A percentile compares a stretch with the other conserved stretches of the same genome.
phyloP scores from a whole-genome alignment of 2,888 invertebrate genomes.

The Piscicola geometra region DNA sequence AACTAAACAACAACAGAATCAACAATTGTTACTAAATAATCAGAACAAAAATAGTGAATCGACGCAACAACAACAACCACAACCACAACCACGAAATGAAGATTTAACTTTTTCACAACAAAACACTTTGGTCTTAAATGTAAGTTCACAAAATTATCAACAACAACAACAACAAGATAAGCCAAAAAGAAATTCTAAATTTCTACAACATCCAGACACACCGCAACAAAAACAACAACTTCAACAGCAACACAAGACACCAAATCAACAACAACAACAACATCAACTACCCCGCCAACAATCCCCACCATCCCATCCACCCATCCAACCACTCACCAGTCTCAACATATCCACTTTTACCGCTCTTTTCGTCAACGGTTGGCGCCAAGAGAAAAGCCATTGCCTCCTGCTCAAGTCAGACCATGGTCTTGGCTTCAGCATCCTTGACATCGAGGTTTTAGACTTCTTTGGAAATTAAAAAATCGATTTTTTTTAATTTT shows the following conservation, averaged over 20 bases:
- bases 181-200: background rate
- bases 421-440: conserved; percentile 94
- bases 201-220: background rate
- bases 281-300: background rate
- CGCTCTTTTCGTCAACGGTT: conserved; percentile 53
- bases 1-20: conserved; percentile 7
- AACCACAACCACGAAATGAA: background rate
- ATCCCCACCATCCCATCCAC: background rate
- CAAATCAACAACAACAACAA: background rate
- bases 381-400: conserved; percentile 93
- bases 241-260: background rate
- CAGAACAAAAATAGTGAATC: background rate
- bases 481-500: background rate
- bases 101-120: background rate
- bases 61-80: background rate
- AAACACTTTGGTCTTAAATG: background rate
- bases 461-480: too few relatives aligned
- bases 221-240: conserved; percentile 3
- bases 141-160: background rate
- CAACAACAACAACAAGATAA: conserved; percentile 8
- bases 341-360: conserved; percentile 1
- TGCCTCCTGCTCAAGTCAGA: conserved; percentile 94
- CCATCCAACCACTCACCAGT: background rate
- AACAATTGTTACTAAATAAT: background rate
- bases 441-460: conserved; percentile 70